Evolutionary conservation across 53 echinoderm and acorn worm species (phyloP).

Genomic region (Paracentrotus lividus): DNA sequence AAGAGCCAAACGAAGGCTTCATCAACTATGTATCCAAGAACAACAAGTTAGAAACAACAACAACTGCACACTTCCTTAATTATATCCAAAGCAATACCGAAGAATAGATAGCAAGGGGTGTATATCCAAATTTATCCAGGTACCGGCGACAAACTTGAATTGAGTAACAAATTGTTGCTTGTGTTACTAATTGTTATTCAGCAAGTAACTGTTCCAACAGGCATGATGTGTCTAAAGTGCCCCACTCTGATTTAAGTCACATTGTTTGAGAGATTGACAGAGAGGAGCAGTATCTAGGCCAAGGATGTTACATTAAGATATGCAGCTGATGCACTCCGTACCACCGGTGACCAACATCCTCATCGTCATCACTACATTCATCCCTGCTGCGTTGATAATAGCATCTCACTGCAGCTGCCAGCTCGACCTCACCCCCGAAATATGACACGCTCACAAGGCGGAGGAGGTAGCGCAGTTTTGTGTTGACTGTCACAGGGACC

Average conservation of each 20-base stretch:
- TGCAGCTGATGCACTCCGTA: slow-evolving; percentile 17
- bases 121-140: slow-evolving; percentile 8
- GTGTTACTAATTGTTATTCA: neutral
- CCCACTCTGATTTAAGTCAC: slow-evolving; percentile 1
- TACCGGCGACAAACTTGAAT: neutral
- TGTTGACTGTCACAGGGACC: neutral
- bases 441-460: neutral
- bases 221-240: neutral
- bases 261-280: neutral
- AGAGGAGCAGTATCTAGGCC: neutral
- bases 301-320: neutral
- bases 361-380: neutral
- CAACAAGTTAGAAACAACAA: neutral
- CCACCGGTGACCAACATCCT: slow-evolving; percentile 24
- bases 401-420: slow-evolving; percentile 22
- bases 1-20: neutral
- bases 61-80: neutral
- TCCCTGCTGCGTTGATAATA: slow-evolving; percentile 23
- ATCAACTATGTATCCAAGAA: neutral
- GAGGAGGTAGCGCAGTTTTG: neutral
- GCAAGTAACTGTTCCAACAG: neutral
- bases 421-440: neutral
- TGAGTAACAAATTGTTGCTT: neutral
- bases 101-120: neutral
- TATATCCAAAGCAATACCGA: neutral